Evolutionary conservation across 2,888 invertebrate genomes (phyloP), one percentile per base, ranked within the genome.

Genomic region (Microplitis deprimator): DNA sequence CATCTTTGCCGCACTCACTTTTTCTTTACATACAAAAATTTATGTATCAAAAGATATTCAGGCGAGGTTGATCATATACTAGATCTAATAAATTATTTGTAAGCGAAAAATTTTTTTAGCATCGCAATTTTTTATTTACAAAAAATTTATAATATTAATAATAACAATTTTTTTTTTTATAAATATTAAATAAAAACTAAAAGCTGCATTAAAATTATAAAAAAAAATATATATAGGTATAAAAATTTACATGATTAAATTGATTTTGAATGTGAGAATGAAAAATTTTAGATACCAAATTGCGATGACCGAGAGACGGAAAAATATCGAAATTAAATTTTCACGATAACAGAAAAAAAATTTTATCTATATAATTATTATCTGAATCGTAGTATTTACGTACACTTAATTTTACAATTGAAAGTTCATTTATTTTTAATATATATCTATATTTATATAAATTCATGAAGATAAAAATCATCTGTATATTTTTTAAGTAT

Each of bases 401-500:
- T 50, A 50, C 13, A 50, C 5, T 50, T 50, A 50, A 50, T 50
- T 29, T 29, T 29, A 50, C 13, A 50, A 50, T 50, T 13, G 13
- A 50, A 50, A 50, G 50, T 13, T 50, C 13, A 69, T 50, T 71
- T 13, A 59, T 71, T 71, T 61, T 71, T 59, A 10, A 39, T 60
- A 61, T 71, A 60, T 71, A 71, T 16, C 20, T 69, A 69, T 69
- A 68, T 68, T 68, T 13, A 50, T 50, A 50, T 50, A 50, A 50
- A 13, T 50, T 50, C 13, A 13, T 40, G 10, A 50, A 13, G 50
- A 50, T 50, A 50, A 69, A 41, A 69, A 41, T 20, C 41, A 50
- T 69, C 13, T 68, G 1, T 41, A 40, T 39, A 40, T 16, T 68
- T 39, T 70, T 29, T 17, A 6, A 5, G 40, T 62, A 72, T 72